Evolutionary conservation across 2,113 vertebrate genomes (phyloP).

Genomic region (Andinoacara biseriatus): DNA sequence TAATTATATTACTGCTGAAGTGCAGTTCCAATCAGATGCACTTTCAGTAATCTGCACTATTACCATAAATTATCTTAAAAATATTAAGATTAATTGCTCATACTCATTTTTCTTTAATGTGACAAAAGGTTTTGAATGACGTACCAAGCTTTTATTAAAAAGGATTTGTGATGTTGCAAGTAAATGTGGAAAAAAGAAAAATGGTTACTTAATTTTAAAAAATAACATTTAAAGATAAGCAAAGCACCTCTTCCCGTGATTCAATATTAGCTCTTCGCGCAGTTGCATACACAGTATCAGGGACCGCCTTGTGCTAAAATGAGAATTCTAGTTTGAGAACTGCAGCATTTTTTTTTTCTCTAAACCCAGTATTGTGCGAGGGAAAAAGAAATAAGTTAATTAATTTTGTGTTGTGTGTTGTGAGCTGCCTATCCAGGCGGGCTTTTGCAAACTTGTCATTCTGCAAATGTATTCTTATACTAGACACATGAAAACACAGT

Average conservation of each 20-base stretch:
- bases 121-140: not conserved
- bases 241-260: not conserved
- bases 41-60: conserved; percentile 3
- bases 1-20: conserved; percentile 7
- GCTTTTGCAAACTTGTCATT: no score
- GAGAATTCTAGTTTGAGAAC: not conserved
- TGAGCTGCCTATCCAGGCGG: no score
- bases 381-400: no score
- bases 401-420: no score
- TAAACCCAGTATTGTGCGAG: no score
- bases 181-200: not conserved
- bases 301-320: not conserved
- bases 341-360: not conserved
- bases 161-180: not conserved
- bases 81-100: not conserved
- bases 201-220: not conserved
- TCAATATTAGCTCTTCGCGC: not conserved
- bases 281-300: not conserved
- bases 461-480: not conserved
- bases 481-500: not conserved
- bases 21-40: conserved; percentile 5
- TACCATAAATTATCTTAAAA: not conserved
- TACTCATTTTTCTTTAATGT: not conserved
- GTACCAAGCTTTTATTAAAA: not conserved
- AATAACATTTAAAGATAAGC: not conserved